Evolutionary conservation across 1,140 invertebrate species (phyloP).

Genomic region (Lordiphosa collinella): DNA sequence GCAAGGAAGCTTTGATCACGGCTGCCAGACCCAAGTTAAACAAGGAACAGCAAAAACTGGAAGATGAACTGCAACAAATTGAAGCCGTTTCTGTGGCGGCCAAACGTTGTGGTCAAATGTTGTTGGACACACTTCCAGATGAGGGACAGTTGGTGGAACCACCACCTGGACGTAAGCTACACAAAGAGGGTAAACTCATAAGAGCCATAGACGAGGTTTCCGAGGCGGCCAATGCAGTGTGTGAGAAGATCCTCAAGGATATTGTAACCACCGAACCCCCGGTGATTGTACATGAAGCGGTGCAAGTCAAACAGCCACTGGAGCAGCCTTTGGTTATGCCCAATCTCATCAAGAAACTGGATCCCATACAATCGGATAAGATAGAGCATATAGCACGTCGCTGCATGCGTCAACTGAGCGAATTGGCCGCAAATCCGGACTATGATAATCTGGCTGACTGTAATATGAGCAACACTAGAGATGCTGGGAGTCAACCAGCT

Average conservation of each 20-base stretch:
- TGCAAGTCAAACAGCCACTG: constrained; percentile 51
- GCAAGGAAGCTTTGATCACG: constrained; percentile 72
- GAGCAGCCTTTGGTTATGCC: constrained; percentile 60
- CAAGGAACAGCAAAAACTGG: constrained; percentile 64
- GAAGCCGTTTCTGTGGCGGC: constrained; percentile 79
- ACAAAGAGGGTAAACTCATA: constrained; percentile 70
- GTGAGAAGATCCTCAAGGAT: constrained; percentile 75
- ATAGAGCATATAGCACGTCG: constrained; percentile 73
- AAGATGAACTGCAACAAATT: constrained; percentile 68
- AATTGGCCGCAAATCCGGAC: constrained; percentile 57
- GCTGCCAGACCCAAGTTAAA: constrained; percentile 54
- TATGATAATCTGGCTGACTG: constrained; percentile 70
- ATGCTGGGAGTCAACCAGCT: constrained; percentile 16
- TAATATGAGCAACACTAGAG: constrained; percentile 50
- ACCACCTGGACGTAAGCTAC: constrained; percentile 39
- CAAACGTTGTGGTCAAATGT: constrained; percentile 80
- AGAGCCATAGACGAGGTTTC: constrained; percentile 74
- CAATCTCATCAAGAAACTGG: constrained; percentile 72
- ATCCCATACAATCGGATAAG: constrained; percentile 72
- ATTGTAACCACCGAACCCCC: constrained; percentile 75
- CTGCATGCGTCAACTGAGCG: constrained; percentile 76
- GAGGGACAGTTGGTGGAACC: constrained; percentile 16
- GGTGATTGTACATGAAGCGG: constrained; percentile 66
- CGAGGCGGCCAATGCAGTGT: constrained; percentile 72
- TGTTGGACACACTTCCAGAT: constrained; percentile 78